Evolutionary conservation across 2,113 vertebrate species (phyloP), one percentile per base, ranked within the genome.

Genomic region (Tragulus kanchil): DNA sequence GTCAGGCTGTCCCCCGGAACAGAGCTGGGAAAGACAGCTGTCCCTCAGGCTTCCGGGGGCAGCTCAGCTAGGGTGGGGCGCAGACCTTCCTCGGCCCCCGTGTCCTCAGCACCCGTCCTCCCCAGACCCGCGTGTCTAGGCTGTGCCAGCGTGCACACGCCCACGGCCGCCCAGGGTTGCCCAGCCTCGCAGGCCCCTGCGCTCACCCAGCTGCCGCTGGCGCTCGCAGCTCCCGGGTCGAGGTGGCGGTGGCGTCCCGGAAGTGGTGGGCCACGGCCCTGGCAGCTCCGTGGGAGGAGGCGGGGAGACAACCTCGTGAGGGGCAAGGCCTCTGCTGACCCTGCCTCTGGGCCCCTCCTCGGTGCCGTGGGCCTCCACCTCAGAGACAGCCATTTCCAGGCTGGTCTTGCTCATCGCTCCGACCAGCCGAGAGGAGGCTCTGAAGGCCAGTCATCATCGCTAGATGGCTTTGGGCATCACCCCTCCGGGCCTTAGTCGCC

Each of bases 231-330:
- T 99, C 99, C 0, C 99, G 99, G 99, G 87, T 99, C 99, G 0
- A 98, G 98, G 73, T 99, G 99, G 6, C 99, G 99, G 98, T 99
- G n/a, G 99, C 36, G 28, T 99, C 99, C 0, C 99, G 99, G 98
- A 99, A 99, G 97, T 99, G 99, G 96, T 99, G 99, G 0, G 99
- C 99, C 98, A 99, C 97, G 83, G 69, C 88, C 82, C 93, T 50
- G 61, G 64, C 84, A 26, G 65, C 94, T 90, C 48, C 71, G 3
- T 11, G 64, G 26, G 56, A 61, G 77, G 82, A 56, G 88, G 69
- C 1, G 7, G 82, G 75, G 71, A 52, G 58, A 19, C 0, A 1
- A 71, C 65, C 79, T 73, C 17, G 31, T 6, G 17, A 5, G 15
- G 73, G 82, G 48, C 14, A 14, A 94, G 94, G 86, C 83, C 81